Percentiles rank a stretch among this genome's conserved stretches.
Conservation (phyloP, 2,888 invertebrate genomes). For the Monoplex corrugatus region DNA sequence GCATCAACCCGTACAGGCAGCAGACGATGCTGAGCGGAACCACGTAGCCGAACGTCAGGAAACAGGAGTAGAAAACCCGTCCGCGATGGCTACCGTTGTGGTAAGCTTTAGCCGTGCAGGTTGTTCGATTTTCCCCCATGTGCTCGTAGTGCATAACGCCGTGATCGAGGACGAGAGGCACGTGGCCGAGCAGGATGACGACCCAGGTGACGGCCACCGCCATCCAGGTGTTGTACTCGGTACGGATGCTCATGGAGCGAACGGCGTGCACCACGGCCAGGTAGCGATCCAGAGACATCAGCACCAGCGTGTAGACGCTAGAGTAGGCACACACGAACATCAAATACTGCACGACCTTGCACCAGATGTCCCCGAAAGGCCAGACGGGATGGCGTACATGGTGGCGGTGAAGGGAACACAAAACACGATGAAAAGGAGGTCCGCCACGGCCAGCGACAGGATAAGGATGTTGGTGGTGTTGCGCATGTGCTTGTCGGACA, state of each 20-base stretch:
- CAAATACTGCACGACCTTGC: constrained; percentile 94
- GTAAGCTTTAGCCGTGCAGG: constrained; percentile 69
- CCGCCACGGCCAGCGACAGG: constrained; percentile 93
- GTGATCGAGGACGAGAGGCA: constrained; percentile 76
- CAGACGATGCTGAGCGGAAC: constrained; percentile 93
- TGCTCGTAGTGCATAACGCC: constrained; percentile 80
- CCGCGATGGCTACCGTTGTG: constrained; percentile 38
- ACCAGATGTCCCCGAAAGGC: constrained; percentile 95
- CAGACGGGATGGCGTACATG: constrained; percentile 93
- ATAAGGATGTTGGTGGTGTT: constrained; percentile 96
- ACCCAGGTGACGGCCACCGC: constrained; percentile 92
- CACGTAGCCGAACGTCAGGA: constrained; percentile 93
- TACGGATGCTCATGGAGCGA: constrained; percentile 91
- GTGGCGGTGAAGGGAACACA: constrained; percentile 97
- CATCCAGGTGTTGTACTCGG: constrained; percentile 90
- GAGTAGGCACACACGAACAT: constrained; percentile 96
- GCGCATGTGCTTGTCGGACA: constrained; percentile 94
- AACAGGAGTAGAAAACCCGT: constrained; percentile 71
- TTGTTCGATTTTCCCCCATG: constrained; percentile 68
- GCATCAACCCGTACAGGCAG: constrained; percentile 93
- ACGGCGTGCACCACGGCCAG: constrained; percentile 97
- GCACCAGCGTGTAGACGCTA: constrained; percentile 94
- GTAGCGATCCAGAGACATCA: constrained; percentile 95
- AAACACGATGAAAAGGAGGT: constrained; percentile 94
- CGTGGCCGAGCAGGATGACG: constrained; percentile 84